phyloP scores from a whole-genome alignment of 2,113 vertebrate species.

The Neolamprologus caudopunctatus region DNA sequence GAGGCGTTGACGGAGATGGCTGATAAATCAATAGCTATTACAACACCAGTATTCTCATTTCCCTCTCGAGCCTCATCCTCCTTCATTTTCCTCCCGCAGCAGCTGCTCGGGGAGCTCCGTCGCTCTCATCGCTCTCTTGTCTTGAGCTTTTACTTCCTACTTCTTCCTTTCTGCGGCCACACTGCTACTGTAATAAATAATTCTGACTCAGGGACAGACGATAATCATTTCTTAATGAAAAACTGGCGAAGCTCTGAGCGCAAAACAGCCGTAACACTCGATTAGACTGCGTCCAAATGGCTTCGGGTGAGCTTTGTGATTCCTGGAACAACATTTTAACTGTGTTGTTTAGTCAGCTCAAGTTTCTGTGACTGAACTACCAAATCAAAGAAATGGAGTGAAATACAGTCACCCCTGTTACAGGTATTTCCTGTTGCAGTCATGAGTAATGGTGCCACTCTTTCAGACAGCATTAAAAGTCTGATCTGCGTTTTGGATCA shows the following conservation, averaged over 20 bases:
- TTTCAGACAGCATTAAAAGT: background rate
- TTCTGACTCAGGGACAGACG: background rate
- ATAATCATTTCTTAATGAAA: constrained; percentile 26
- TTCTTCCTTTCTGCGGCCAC: background rate
- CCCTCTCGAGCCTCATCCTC: constrained; percentile 5
- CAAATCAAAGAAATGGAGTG: background rate
- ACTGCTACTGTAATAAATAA: background rate
- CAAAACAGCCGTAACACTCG: background rate
- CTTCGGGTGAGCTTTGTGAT: background rate
- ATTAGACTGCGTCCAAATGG: background rate
- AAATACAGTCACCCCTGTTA: background rate
- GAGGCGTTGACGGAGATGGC: background rate
- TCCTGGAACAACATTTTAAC: background rate
- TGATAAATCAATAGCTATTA: constrained; percentile 43
- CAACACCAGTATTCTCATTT: background rate
- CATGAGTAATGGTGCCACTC: background rate
- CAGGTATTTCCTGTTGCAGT: background rate
- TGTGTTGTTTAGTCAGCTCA: background rate
- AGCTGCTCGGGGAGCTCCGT: background rate
- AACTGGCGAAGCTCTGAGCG: background rate
- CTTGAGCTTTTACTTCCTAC: background rate
- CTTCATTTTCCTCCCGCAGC: constrained; percentile 14
- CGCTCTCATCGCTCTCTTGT: background rate
- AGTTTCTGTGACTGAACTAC: background rate
- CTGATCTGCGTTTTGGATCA: background rate